Evolutionary conservation across 2,888 invertebrate species (phyloP).

Genomic region (Nysson spinosus): DNA sequence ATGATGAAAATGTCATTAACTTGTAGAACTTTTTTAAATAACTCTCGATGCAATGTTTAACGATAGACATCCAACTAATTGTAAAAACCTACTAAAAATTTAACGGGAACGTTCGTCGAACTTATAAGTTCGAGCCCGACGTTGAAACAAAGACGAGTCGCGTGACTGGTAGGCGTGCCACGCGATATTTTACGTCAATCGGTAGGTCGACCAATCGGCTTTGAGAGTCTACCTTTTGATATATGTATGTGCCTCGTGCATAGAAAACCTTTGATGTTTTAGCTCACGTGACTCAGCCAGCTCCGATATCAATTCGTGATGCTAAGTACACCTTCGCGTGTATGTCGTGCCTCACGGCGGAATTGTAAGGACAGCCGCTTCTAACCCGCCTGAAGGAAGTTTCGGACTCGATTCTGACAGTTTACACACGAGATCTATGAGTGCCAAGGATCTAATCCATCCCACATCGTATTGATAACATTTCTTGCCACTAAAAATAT

Average conservation of each 20-base stretch:
- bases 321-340: constrained; percentile 75
- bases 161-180: constrained; percentile 75
- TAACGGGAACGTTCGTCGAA: too few relatives aligned
- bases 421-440: constrained; percentile 4
- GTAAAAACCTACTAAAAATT: too few relatives aligned
- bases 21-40: too few relatives aligned
- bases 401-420: constrained; percentile 28
- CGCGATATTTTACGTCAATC: constrained; percentile 71
- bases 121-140: constrained; percentile 22
- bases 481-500: neutral
- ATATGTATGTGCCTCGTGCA: constrained; percentile 33
- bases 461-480: neutral
- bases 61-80: too few relatives aligned
- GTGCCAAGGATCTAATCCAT: neutral
- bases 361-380: constrained; percentile 52
- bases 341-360: constrained; percentile 42
- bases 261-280: constrained; percentile 66
- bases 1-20: too few relatives aligned
- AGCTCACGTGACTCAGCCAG: constrained; percentile 67
- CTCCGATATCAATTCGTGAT: constrained; percentile 68
- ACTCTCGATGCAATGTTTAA: too few relatives aligned
- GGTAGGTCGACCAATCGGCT: constrained; percentile 71
- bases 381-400: constrained; percentile 39
- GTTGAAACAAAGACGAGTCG: constrained; percentile 55
- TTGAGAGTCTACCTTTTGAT: constrained; percentile 64